phyloP scores from a whole-genome alignment of 2,888 invertebrate genomes.

The Agrochola macilenta region DNA sequence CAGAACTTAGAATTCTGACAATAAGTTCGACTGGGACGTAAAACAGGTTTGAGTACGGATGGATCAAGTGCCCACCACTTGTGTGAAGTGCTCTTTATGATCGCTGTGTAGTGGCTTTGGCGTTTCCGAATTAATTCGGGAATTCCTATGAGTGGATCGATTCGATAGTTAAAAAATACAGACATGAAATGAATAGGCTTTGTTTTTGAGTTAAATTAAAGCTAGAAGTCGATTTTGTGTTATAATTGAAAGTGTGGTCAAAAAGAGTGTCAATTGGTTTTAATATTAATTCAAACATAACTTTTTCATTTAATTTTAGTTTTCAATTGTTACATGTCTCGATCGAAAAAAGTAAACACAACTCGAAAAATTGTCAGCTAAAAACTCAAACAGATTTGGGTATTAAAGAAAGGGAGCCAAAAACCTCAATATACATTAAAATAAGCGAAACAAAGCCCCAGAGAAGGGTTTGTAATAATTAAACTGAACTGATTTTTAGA shows the following conservation, averaged over 20 bases:
- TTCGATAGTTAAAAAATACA: conserved; percentile 56
- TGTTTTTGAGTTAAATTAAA: conserved; percentile 9
- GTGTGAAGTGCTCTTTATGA: conserved; percentile 68
- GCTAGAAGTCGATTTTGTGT: background rate
- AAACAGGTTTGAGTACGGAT: conserved; percentile 69
- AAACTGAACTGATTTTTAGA: conserved; percentile 73
- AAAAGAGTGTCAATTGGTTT: background rate
- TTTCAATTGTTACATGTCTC: background rate
- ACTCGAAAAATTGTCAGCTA: background rate
- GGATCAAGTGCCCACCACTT: conserved; percentile 70
- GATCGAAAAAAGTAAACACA: background rate
- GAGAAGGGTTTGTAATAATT: conserved; percentile 73
- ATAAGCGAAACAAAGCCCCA: conserved; percentile 61
- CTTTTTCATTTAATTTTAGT: too few relatives aligned
- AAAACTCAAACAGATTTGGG: conserved; percentile 20
- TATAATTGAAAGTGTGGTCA: background rate
- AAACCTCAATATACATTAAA: conserved; percentile 57
- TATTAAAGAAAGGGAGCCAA: conserved; percentile 21
- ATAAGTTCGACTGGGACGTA: conserved; percentile 46
- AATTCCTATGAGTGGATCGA: conserved; percentile 46
- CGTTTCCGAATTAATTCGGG: conserved; percentile 58
- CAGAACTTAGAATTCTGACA: conserved; percentile 54
- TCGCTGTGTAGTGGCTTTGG: conserved; percentile 61
- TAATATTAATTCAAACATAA: background rate
- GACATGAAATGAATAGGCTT: conserved; percentile 23